Conservation (phyloP, 2,888 invertebrate genomes). For the Dyspetes luteomarginatus region DNA sequence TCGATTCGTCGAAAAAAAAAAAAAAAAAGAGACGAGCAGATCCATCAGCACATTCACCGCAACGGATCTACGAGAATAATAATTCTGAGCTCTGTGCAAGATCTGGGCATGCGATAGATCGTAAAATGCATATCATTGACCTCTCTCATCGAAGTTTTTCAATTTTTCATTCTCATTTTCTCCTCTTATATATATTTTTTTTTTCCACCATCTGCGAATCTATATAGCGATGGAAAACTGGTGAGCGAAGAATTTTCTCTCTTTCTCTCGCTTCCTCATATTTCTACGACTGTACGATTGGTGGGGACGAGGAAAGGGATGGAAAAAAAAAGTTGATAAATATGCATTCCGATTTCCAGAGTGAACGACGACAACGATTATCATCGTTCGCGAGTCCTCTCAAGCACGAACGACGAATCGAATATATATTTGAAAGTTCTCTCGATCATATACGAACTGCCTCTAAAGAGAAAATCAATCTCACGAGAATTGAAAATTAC, state of each 20-base stretch:
- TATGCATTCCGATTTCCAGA: slow-evolving; percentile 36
- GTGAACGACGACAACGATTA: slow-evolving; percentile 32
- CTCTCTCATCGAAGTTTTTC: background rate
- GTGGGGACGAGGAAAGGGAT: background rate
- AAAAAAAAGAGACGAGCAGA: too few species aligned
- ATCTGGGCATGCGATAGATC: too few species aligned
- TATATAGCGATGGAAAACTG: slow-evolving; percentile 21
- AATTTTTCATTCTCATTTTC: slow-evolving; percentile 19
- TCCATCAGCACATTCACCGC: too few species aligned
- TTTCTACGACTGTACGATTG: too few species aligned
- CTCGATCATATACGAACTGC: slow-evolving; percentile 2
- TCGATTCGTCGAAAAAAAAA: background rate
- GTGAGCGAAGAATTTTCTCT: background rate
- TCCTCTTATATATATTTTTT: too few species aligned
- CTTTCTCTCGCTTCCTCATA: background rate
- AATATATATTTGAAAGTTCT: slow-evolving; percentile 20
- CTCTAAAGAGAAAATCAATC: slow-evolving; percentile 27
- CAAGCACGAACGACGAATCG: slow-evolving; percentile 11
- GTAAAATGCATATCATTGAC: slow-evolving; percentile 36
- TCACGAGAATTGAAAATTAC: slow-evolving; percentile 53
- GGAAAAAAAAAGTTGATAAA: slow-evolving; percentile 19
- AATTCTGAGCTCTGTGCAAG: too few species aligned
- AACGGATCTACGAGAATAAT: too few species aligned
- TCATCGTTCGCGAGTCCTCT: slow-evolving; percentile 31
- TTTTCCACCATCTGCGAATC: background rate